A percentile compares a stretch with the other conserved stretches of the same genome.
Evolutionary conservation across 2,113 vertebrate species (phyloP).

Genomic region (Gavialis gangeticus): DNA sequence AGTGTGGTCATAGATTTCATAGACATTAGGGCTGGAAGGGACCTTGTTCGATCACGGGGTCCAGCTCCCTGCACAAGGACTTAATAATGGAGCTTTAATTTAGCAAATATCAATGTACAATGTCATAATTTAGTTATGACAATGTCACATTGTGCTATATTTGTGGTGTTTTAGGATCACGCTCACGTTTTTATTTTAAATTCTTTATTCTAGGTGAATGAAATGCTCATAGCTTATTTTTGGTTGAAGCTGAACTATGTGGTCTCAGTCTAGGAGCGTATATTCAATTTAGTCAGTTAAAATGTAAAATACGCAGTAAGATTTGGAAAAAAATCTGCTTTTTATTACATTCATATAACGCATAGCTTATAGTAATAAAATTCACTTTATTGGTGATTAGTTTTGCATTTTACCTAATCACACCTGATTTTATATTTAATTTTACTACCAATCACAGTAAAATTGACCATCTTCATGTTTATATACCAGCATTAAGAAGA

Average conservation of each 20-base stretch:
- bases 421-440: neutral
- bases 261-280: neutral
- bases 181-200: neutral
- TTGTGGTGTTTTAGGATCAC: neutral
- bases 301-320: neutral
- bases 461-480: neutral
- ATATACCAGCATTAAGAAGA: neutral
- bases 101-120: neutral
- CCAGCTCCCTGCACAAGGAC: fast-evolving
- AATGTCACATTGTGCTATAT: neutral
- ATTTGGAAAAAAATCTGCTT: neutral
- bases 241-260: neutral
- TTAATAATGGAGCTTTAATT: neutral
- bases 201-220: fast-evolving
- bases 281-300: neutral
- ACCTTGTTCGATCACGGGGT: neutral
- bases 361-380: neutral
- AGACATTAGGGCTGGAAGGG: neutral
- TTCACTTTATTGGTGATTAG: neutral
- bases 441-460: neutral
- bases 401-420: neutral
- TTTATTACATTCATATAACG: neutral
- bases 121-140: neutral
- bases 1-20: neutral
- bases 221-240: neutral